Percentiles rank a stretch among this genome's conserved stretches.
These are phyloP conservation scores for Eurystomus glaucurus DNA, from an alignment of 2,797 vertebrate genomes.

Conservation along the genomic window DNA sequence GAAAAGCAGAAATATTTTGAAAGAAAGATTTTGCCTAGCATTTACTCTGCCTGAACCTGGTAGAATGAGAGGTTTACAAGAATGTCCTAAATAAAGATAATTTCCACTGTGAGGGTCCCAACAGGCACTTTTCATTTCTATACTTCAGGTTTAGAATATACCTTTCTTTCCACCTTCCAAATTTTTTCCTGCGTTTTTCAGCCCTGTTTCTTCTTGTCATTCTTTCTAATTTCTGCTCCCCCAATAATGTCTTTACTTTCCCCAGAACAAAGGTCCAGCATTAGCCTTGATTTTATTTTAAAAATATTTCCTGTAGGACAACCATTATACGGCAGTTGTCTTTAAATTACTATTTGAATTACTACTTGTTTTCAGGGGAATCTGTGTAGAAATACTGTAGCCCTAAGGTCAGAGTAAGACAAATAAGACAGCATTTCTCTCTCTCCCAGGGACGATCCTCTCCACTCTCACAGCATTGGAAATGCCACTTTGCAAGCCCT, in stretches of 20 bases:
- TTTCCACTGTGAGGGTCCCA: neutral
- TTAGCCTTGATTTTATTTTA: neutral
- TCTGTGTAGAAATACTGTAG: neutral
- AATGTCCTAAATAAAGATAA: neutral
- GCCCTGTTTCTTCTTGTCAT: neutral
- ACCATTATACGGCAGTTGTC: neutral
- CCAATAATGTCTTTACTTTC: neutral
- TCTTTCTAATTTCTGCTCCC: neutral
- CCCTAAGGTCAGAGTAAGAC: neutral
- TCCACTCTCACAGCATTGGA: fast-evolving
- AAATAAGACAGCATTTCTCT: neutral
- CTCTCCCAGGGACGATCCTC: neutral
- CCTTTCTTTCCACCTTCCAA: neutral
- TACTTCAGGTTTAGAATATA: neutral
- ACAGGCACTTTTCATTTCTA: neutral
- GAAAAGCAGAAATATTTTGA: constrained; percentile 1
- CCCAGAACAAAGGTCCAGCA: neutral
- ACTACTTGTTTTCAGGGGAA: neutral
- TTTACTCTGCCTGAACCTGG: neutral
- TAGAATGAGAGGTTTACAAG: neutral
- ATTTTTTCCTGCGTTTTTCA: neutral
- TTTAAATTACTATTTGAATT: neutral
- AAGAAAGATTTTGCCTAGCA: neutral
- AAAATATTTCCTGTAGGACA: neutral
- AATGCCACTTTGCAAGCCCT: neutral